A percentile compares a stretch with the other conserved stretches of the same genome.
phyloP scores from a whole-genome alignment of 2,113 vertebrate species.

The Zeus faber region DNA sequence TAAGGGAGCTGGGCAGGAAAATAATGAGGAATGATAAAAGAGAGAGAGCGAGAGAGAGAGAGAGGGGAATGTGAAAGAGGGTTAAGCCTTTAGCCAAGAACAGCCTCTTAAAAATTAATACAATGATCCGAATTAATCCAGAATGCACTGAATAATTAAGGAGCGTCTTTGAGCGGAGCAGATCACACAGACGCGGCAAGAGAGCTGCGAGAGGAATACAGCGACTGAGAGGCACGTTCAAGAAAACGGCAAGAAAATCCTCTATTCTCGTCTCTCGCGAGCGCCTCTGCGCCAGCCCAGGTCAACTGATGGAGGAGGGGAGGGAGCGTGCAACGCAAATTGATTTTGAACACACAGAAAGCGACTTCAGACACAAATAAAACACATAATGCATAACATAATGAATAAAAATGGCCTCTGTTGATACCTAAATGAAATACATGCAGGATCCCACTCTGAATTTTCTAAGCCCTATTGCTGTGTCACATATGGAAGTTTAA shows the following conservation, averaged over 20 bases:
- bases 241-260: conserved; percentile 4
- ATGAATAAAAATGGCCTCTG: not conserved
- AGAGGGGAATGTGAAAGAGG: conserved; percentile 7
- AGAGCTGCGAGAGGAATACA: conserved; percentile 22
- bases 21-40: conserved; percentile 31
- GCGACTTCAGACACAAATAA: not conserved
- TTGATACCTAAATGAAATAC: too few relatives aligned
- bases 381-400: not conserved
- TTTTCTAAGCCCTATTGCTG: too few relatives aligned
- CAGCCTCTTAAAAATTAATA: conserved; percentile 72
- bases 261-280: conserved; percentile 5
- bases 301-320: too few relatives aligned
- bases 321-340: too few relatives aligned
- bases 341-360: conserved; percentile 2
- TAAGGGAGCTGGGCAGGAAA: conserved; percentile 42
- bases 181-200: conserved; percentile 36
- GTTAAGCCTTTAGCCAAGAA: conserved; percentile 56
- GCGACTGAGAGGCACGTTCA: not conserved
- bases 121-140: conserved; percentile 68
- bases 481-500: too few relatives aligned
- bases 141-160: conserved; percentile 72
- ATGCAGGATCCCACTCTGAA: too few relatives aligned
- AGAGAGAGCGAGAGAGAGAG: conserved; percentile 36
- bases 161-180: conserved; percentile 48
- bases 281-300: too few relatives aligned